Evolutionary conservation across 2,113 vertebrate species (phyloP), one percentile per base, ranked within the genome.

Genomic region (Oncorhynchus gorbuscha): DNA sequence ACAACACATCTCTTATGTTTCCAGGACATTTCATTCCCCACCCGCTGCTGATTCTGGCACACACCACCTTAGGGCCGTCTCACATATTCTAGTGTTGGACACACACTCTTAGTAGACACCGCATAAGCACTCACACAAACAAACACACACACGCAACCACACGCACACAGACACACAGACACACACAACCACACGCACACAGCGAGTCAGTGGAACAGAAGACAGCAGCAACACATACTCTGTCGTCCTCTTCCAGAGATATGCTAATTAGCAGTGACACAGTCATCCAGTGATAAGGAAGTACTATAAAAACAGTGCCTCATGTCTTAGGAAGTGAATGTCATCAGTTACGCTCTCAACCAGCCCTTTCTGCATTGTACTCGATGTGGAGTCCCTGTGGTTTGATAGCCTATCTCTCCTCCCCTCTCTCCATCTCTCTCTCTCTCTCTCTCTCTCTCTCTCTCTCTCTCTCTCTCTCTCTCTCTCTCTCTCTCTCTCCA

Each of bases 1-100:
- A 77, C 48, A 69, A 80, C 79, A 85, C 84, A 88, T 88, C 65
- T 88, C 79, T 77, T 12, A 4, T 70, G 67, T 77, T 88, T 87
- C 81, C 84, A 81, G 77, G 67, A 76, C 39, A 74, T 73, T 86
- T 83, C 76, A 2, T 83, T 76, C 70, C 68, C 62, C 70, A 82
- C 76, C 64, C 6, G 2, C 61, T 24, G 18, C 78, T 48, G 71
- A 80, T 82, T 83, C 65, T 74, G 9, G 39, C 75, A 83, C 7
- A 71, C 51, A 75, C 59, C 9, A 62, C 74, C 51, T 73, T 78
- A 20, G 3, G 24, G 22, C 35, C n/a, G 70, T 69, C n/a, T 61
- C 32, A 48, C 62, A 71, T 30, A 58, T 73, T 26, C 45, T 72
- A 80, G 4, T 7, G 62, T 2, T n/a, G 22, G 16, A 45, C 20